Percentiles rank a stretch among this genome's conserved stretches.
These are phyloP conservation scores for Drepanosiphum platanoidis DNA, from an alignment of 2,888 invertebrate genomes.

Conservation along the genomic window DNA sequence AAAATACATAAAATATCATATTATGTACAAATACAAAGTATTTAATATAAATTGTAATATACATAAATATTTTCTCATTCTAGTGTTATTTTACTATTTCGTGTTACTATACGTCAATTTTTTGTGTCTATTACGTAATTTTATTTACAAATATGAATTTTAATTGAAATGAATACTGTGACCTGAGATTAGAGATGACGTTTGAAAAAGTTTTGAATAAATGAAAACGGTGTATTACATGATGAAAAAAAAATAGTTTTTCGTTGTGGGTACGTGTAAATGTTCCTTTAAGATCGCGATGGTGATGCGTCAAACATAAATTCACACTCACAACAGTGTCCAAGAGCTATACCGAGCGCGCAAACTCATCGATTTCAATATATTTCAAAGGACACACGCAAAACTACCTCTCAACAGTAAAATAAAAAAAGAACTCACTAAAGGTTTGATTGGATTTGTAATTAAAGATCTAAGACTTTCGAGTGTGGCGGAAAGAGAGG, in stretches of 20 bases:
- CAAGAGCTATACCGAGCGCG: not conserved
- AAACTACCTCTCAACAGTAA: conserved; percentile 29
- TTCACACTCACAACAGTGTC: conserved; percentile 32
- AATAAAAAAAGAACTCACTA: conserved; percentile 8
- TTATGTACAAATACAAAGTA: too few species aligned
- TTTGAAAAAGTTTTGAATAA: conserved; percentile 27
- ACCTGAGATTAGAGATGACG: not conserved
- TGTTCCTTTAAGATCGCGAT: conserved; percentile 2
- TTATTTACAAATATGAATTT: too few species aligned
- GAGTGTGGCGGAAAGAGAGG: conserved; percentile 5
- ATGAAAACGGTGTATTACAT: conserved; percentile 6
- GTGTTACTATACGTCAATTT: too few species aligned
- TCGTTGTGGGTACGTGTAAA: conserved; percentile 21
- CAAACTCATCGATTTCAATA: conserved; percentile 19
- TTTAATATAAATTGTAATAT: too few species aligned
- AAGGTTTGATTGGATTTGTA: conserved; percentile 8
- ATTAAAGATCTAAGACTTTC: conserved; percentile 17
- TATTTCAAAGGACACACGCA: conserved; percentile 28
- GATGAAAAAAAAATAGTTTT: conserved; percentile 40
- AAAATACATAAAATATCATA: too few species aligned
- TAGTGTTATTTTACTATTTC: too few species aligned
- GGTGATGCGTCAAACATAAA: conserved; percentile 22
- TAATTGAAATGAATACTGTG: too few species aligned
- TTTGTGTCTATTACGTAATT: too few species aligned
- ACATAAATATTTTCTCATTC: too few species aligned